Evolutionary conservation across 2,113 vertebrate genomes (phyloP).

Genomic region (Picathartes gymnocephalus): DNA sequence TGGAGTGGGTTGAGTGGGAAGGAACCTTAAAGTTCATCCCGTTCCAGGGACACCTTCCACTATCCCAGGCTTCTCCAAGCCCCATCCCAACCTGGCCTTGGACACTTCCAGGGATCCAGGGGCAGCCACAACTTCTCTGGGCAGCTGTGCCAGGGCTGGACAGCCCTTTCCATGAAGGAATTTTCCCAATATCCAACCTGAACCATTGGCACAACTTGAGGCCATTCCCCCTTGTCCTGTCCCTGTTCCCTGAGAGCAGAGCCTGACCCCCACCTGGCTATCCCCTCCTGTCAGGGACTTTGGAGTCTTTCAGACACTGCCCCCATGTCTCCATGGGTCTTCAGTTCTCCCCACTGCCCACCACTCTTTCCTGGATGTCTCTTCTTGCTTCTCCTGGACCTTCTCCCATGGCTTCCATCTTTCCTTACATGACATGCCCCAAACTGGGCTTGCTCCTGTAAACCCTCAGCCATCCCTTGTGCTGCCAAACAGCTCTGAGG

Average conservation of each 20-base stretch:
- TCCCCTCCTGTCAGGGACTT: background rate
- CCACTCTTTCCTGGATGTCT: background rate
- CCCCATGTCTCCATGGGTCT: background rate
- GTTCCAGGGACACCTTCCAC: background rate
- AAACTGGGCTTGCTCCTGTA: too few relatives aligned
- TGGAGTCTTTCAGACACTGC: background rate
- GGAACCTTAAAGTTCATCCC: background rate
- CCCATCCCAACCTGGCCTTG: background rate
- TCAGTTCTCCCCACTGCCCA: background rate
- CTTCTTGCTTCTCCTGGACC: background rate
- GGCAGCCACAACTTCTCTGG: background rate
- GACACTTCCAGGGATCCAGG: background rate
- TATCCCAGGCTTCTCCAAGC: background rate
- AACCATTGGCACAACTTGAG: background rate
- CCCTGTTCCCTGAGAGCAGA: background rate
- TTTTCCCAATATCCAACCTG: background rate
- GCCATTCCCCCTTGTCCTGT: rapidly evolving
- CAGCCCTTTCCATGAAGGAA: background rate
- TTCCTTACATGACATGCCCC: rapidly evolving
- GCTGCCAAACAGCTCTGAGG: background rate
- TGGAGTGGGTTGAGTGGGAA: background rate
- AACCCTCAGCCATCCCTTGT: background rate
- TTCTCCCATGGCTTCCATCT: rapidly evolving
- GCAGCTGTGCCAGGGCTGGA: background rate
- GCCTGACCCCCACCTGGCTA: rapidly evolving